Conservation (phyloP, 2,888 invertebrate genomes). For the Tupiocoris notatus region DNA sequence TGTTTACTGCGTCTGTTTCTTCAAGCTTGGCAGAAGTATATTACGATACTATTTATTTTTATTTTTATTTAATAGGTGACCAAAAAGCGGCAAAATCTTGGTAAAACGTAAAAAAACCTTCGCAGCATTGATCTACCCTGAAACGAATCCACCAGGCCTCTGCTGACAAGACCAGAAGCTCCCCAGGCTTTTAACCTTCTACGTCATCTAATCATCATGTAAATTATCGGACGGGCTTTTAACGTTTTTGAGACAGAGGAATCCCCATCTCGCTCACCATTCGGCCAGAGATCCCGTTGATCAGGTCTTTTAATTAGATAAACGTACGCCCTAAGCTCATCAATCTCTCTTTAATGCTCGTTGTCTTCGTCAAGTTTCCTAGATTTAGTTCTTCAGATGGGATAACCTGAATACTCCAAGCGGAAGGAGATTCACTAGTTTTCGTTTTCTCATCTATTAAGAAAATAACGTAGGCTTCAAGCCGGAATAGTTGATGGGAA, state of each 20-base stretch:
- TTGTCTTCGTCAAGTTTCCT: conserved; percentile 24
- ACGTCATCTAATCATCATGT: conserved; percentile 32
- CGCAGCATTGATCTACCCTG: not conserved
- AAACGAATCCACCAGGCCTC: conserved; percentile 17
- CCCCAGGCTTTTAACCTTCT: conserved; percentile 15
- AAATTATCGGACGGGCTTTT: conserved; percentile 26
- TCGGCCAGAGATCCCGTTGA: not conserved
- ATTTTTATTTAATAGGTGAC: no score
- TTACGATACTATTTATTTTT: no score
- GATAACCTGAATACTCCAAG: no score
- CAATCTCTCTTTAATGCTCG: conserved; percentile 33
- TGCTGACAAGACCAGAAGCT: conserved; percentile 34
- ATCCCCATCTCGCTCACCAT: not conserved
- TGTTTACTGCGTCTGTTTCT: no score
- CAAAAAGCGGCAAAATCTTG: no score
- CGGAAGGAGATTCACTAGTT: no score
- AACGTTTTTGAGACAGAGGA: conserved; percentile 12
- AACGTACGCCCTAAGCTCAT: conserved; percentile 33
- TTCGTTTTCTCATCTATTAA: no score
- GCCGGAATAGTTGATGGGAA: no score
- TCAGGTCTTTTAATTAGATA: conserved; percentile 37
- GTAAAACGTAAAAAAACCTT: no score
- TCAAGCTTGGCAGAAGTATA: no score
- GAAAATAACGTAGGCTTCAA: no score
- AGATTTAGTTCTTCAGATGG: conserved; percentile 6